phyloP scores from a whole-genome alignment of 2,888 invertebrate species.

The Drosophila borealis region DNA sequence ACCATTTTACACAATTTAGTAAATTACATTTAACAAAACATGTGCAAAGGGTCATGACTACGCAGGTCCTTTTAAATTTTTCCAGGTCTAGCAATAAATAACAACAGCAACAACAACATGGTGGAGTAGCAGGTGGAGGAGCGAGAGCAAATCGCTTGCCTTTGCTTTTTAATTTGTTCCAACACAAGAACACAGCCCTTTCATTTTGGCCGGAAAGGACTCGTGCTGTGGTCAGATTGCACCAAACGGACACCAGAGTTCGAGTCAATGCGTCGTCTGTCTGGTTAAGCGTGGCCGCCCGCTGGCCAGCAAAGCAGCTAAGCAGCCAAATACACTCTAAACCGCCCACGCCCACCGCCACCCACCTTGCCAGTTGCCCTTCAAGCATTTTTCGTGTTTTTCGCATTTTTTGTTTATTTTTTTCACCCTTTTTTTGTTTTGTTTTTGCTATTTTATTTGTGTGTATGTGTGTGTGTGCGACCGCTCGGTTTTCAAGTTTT shows the following conservation, averaged over 20 bases:
- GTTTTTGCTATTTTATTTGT: slow-evolving; percentile 16
- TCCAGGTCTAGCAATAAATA: slow-evolving; percentile 33
- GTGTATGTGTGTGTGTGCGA: slow-evolving; percentile 44
- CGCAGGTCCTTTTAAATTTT: slow-evolving; percentile 23
- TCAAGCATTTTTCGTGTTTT: slow-evolving; percentile 51
- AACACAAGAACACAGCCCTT: slow-evolving; percentile 33
- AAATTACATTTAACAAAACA: slow-evolving; percentile 35
- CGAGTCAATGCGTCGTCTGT: slow-evolving; percentile 50
- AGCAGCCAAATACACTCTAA: slow-evolving; percentile 32
- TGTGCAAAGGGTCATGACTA: slow-evolving; percentile 24
- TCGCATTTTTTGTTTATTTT: slow-evolving; percentile 32
- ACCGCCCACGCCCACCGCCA: slow-evolving; percentile 8
- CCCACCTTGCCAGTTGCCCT: background rate
- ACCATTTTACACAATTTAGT: slow-evolving; percentile 25
- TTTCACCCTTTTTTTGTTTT: slow-evolving; percentile 46
- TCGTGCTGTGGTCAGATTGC: slow-evolving; percentile 47
- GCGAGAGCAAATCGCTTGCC: slow-evolving; percentile 41
- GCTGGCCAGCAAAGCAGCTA: slow-evolving; percentile 15
- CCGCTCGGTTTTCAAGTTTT: slow-evolving; percentile 76
- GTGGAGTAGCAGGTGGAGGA: slow-evolving; percentile 8
- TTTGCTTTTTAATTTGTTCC: slow-evolving; percentile 50
- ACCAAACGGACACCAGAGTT: slow-evolving; percentile 20
- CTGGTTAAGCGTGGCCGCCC: slow-evolving; percentile 40
- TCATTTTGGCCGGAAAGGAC: slow-evolving; percentile 49
- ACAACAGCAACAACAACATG: slow-evolving; percentile 16